These are phyloP conservation scores for Drosophila longiperda DNA, from an alignment of 2,888 invertebrate species.

Conservation along the genomic window DNA sequence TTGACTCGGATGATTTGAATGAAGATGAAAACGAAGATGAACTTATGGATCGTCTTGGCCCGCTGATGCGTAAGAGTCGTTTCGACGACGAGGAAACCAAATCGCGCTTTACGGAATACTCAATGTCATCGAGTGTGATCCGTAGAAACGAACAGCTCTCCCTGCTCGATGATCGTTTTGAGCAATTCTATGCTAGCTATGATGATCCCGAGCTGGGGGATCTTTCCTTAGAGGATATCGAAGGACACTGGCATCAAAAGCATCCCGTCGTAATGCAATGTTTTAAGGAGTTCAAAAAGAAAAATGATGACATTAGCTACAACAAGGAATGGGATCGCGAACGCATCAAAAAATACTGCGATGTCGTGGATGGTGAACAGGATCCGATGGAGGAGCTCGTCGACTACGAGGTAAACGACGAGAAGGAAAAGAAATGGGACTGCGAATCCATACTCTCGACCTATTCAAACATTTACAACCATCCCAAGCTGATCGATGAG, in stretches of 20 bases:
- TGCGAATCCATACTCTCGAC: slow-evolving; percentile 96
- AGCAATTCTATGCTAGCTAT: slow-evolving; percentile 93
- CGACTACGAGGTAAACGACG: slow-evolving; percentile 87
- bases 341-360: slow-evolving; percentile 79
- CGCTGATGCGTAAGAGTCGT: slow-evolving; percentile 85
- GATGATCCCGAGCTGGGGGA: slow-evolving; percentile 96
- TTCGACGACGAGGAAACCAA: slow-evolving; percentile 90
- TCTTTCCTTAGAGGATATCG: slow-evolving; percentile 95
- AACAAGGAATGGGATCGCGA: slow-evolving; percentile 87
- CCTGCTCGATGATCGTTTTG: slow-evolving; percentile 94
- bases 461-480: slow-evolving; percentile 96
- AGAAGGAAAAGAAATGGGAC: slow-evolving; percentile 92
- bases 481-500: slow-evolving; percentile 94
- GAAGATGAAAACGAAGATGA: slow-evolving; percentile 86
- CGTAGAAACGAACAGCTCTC: slow-evolving; percentile 92
- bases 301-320: slow-evolving; percentile 86
- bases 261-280: slow-evolving; percentile 90
- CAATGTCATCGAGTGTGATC: slow-evolving; percentile 96
- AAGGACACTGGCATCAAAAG: slow-evolving; percentile 86
- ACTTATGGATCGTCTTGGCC: slow-evolving; percentile 83
- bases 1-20: slow-evolving; percentile 75
- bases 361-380: slow-evolving; percentile 84
- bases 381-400: slow-evolving; percentile 87
- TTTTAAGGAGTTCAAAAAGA: slow-evolving; percentile 90
- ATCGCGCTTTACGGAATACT: slow-evolving; percentile 96